Conservation (phyloP, 1,140 invertebrate genomes). For the Drosophila nigrodunni region DNA sequence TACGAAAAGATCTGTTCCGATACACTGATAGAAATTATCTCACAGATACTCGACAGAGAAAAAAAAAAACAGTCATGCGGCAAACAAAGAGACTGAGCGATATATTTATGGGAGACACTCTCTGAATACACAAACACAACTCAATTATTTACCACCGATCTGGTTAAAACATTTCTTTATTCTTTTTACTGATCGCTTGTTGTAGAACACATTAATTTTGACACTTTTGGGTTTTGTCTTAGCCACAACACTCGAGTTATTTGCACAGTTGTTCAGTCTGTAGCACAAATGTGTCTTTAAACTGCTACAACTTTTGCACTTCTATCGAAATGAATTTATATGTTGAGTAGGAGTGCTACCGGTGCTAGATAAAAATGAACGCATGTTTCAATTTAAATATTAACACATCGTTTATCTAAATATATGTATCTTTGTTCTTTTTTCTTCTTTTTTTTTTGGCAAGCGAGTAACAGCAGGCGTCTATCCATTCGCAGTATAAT, state of each 20-base stretch:
- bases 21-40: constrained; percentile 3
- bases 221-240: constrained; percentile 56
- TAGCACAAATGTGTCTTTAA: constrained; percentile 17
- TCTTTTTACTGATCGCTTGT: constrained; percentile 6
- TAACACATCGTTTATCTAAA: constrained; percentile 57
- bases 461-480: constrained; percentile 6
- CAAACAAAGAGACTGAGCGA: constrained; percentile 1
- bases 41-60: neutral
- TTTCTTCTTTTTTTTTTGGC: constrained; percentile 34
- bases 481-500: constrained; percentile 19
- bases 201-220: constrained; percentile 28
- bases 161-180: neutral
- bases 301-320: neutral
- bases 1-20: constrained; percentile 9
- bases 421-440: neutral
- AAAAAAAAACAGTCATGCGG: neutral
- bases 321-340: neutral
- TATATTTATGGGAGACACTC: neutral
- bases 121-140: constrained; percentile 15
- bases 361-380: constrained; percentile 36
- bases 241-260: constrained; percentile 50
- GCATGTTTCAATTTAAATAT: constrained; percentile 69
- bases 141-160: constrained; percentile 29
- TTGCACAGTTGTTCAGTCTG: constrained; percentile 69
- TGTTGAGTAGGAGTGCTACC: constrained; percentile 11